phyloP scores from a whole-genome alignment of 2,113 vertebrate species.

The Campylomormyrus tamandua region DNA sequence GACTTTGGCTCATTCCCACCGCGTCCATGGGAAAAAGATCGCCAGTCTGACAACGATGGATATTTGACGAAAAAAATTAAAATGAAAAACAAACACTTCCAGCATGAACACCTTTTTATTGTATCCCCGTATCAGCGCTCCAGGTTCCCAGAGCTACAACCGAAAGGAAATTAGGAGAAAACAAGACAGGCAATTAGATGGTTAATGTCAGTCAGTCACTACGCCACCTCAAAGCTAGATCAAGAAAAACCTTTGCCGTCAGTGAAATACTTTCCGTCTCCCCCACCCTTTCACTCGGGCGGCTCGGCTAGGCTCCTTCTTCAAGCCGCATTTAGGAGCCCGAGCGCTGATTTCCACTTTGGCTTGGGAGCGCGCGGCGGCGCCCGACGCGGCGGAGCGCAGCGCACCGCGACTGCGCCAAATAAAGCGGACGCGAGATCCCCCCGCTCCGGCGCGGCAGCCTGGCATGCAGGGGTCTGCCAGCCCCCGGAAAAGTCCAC shows the following conservation, averaged over 20 bases:
- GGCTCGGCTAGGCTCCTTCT: slow-evolving; percentile 61
- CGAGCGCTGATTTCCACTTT: slow-evolving; percentile 56
- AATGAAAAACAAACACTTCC: slow-evolving; percentile 52
- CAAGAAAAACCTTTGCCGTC: slow-evolving; percentile 65
- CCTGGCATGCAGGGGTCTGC: slow-evolving; percentile 67
- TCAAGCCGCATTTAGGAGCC: slow-evolving; percentile 57
- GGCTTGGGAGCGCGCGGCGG: slow-evolving; percentile 47
- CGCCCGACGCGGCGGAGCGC: slow-evolving; percentile 67
- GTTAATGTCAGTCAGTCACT: slow-evolving; percentile 86
- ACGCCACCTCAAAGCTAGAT: slow-evolving; percentile 81
- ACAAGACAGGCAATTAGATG: slow-evolving; percentile 72
- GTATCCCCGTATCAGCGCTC: slow-evolving; percentile 40
- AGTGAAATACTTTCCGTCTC: slow-evolving; percentile 67
- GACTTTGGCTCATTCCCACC: slow-evolving; percentile 69
- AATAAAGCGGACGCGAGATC: slow-evolving; percentile 59
- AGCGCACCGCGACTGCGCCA: slow-evolving; percentile 54
- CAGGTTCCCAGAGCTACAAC: slow-evolving; percentile 58
- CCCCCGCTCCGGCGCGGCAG: slow-evolving; percentile 70
- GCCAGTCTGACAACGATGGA: slow-evolving; percentile 33
- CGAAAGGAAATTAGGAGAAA: slow-evolving; percentile 52
- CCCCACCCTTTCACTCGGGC: slow-evolving; percentile 45
- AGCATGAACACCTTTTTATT: slow-evolving; percentile 42
- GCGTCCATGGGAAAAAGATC: slow-evolving; percentile 31
- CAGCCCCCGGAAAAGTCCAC: slow-evolving; percentile 63
- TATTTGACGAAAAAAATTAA: slow-evolving; percentile 36